phyloP scores from a whole-genome alignment of 2,888 invertebrate genomes.

The Candidula unifasciata region DNA sequence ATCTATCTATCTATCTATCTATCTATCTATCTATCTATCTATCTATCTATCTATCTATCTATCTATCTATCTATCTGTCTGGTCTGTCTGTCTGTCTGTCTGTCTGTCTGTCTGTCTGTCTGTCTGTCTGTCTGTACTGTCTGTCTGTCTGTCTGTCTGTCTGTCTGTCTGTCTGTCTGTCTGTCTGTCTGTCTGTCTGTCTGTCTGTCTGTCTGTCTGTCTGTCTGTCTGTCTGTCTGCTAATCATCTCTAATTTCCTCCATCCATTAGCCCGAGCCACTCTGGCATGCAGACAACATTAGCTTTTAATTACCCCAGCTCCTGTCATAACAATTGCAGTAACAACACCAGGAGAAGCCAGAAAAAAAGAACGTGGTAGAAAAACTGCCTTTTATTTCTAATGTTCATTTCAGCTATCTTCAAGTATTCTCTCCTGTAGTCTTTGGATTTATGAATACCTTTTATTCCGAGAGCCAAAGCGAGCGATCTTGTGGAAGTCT shows the following conservation, averaged over 20 bases:
- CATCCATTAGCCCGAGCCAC: neutral
- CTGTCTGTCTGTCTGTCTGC: constrained; percentile 26
- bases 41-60: too few species aligned
- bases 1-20: too few species aligned
- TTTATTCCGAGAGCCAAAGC: neutral
- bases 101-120: too few species aligned
- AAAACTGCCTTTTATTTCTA: neutral
- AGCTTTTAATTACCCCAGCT: neutral
- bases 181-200: too few species aligned
- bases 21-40: too few species aligned
- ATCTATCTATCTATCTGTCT: too few species aligned
- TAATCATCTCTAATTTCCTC: neutral
- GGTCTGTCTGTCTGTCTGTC: too few species aligned
- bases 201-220: too few species aligned
- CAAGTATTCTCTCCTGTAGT: constrained; percentile 5
- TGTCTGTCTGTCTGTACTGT: too few species aligned
- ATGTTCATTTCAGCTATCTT: neutral
- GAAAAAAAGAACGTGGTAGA: neutral
- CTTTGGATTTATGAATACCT: constrained; percentile 1
- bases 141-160: too few species aligned
- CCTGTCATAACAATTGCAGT: constrained; percentile 2
- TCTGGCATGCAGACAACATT: neutral
- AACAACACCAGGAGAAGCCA: neutral
- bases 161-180: neutral
- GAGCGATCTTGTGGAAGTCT: neutral